These are phyloP conservation scores for Apotomis capreana DNA, from an alignment of 2,888 invertebrate genomes.

Conservation along the genomic window DNA sequence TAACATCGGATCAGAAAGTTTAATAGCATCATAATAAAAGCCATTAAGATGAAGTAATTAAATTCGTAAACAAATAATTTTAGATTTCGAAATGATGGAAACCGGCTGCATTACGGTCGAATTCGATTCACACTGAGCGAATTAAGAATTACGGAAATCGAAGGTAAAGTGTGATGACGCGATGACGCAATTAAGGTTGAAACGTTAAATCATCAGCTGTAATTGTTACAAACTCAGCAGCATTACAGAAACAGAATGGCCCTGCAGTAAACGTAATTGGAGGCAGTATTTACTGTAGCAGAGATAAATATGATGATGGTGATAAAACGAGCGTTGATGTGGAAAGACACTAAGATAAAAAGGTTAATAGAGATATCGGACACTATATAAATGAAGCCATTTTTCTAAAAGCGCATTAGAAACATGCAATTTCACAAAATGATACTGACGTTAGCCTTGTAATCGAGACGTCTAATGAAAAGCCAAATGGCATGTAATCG, in stretches of 20 bases:
- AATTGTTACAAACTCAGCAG: conserved; percentile 27
- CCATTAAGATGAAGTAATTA: conserved; percentile 51
- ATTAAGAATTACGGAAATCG: conserved; percentile 39
- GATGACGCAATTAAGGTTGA: conserved; percentile 36
- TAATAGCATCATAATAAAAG: conserved; percentile 48
- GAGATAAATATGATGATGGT: conserved; percentile 40
- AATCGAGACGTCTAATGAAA: conserved; percentile 41
- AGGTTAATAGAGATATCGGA: conserved; percentile 40
- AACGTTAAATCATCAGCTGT: conserved; percentile 26
- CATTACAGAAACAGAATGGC: conserved; percentile 32
- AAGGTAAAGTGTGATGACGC: conserved; percentile 37
- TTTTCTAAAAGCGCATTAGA: conserved; percentile 41
- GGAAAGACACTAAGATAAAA: conserved; percentile 40
- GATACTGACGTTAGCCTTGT: conserved; percentile 40
- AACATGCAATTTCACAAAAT: conserved; percentile 36
- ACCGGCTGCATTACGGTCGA: conserved; percentile 39
- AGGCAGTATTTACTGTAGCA: conserved; percentile 32
- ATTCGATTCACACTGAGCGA: conserved; percentile 31
- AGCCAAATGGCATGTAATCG: conserved; percentile 50
- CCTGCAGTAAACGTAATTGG: conserved; percentile 29
- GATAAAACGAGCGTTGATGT: conserved; percentile 37
- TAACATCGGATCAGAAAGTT: conserved; percentile 53
- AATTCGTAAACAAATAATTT: conserved; percentile 47
- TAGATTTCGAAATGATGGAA: conserved; percentile 45
- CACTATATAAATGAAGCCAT: conserved; percentile 33